A percentile compares a stretch with the other conserved stretches of the same genome.
These are phyloP conservation scores for Chanos chanos DNA, from an alignment of 2,797 vertebrate genomes.

Conservation along the genomic window DNA sequence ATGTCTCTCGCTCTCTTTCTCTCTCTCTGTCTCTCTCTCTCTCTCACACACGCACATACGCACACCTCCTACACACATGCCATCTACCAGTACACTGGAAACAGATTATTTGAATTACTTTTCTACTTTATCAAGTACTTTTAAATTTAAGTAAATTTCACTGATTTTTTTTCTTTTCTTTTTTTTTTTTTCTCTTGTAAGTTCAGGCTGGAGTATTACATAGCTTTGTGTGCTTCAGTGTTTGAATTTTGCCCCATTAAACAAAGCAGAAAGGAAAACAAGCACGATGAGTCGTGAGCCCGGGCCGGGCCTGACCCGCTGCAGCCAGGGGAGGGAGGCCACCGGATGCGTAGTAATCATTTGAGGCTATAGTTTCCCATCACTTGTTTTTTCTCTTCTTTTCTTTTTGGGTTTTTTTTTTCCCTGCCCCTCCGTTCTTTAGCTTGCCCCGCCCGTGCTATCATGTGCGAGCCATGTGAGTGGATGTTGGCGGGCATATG, in stretches of 20 bases:
- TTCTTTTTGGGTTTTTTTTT: neutral
- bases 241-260: constrained; percentile 6
- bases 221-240: too few species aligned
- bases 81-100: constrained; percentile 30
- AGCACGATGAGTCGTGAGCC: neutral
- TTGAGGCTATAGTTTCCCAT: neutral
- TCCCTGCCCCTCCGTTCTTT: neutral
- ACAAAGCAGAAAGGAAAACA: constrained; percentile 19
- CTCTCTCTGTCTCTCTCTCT: neutral
- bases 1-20: neutral
- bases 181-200: neutral
- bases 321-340: neutral
- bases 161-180: neutral
- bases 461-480: constrained; percentile 67
- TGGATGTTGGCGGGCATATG: constrained; percentile 47
- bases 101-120: constrained; percentile 22
- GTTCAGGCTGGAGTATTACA: too few species aligned
- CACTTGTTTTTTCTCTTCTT: neutral
- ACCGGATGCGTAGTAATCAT: constrained; percentile 15
- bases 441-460: neutral
- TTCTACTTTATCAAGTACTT: neutral
- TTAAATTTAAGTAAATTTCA: constrained; percentile 1
- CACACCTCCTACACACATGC: constrained; percentile 18
- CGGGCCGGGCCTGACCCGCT: neutral
- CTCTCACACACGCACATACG: neutral